phyloP scores from a whole-genome alignment of 2,888 invertebrate genomes.

The Chymomyza caudatula region DNA sequence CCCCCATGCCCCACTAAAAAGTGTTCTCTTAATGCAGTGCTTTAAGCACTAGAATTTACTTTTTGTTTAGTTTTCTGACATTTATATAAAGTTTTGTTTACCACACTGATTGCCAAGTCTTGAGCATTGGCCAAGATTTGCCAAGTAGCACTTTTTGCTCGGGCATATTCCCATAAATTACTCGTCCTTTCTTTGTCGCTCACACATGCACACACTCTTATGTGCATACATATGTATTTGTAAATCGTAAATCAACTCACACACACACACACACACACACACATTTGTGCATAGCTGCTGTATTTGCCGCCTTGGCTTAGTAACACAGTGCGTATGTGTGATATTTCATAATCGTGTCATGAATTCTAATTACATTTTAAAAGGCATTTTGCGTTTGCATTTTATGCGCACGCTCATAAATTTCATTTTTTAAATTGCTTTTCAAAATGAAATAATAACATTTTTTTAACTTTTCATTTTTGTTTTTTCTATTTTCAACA shows the following conservation, averaged over 20 bases:
- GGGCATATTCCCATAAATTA: conserved; percentile 65
- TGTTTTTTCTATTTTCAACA: background rate
- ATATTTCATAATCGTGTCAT: conserved; percentile 71
- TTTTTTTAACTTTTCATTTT: background rate
- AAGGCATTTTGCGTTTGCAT: conserved; percentile 28
- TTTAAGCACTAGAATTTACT: conserved; percentile 11
- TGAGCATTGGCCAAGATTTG: conserved; percentile 44
- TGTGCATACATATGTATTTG: conserved; percentile 39
- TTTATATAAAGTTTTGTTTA: conserved; percentile 61
- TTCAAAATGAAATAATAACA: conserved; percentile 12
- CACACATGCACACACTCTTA: background rate
- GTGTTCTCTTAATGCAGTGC: background rate
- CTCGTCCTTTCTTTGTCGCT: conserved; percentile 35
- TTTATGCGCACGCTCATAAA: conserved; percentile 56
- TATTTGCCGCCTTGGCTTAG: background rate
- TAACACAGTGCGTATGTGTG: conserved; percentile 62
- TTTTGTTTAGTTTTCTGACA: conserved; percentile 61
- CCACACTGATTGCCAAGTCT: conserved; percentile 53
- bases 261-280: conserved; percentile 23
- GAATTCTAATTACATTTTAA: conserved; percentile 65
- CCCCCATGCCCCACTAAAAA: background rate
- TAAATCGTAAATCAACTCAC: conserved; percentile 63
- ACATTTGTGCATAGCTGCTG: too few relatives aligned
- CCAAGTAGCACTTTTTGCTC: conserved; percentile 51
- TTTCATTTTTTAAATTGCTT: conserved; percentile 44